phyloP scores from a whole-genome alignment of 1,140 invertebrate genomes.

The Caerostris darwini region DNA sequence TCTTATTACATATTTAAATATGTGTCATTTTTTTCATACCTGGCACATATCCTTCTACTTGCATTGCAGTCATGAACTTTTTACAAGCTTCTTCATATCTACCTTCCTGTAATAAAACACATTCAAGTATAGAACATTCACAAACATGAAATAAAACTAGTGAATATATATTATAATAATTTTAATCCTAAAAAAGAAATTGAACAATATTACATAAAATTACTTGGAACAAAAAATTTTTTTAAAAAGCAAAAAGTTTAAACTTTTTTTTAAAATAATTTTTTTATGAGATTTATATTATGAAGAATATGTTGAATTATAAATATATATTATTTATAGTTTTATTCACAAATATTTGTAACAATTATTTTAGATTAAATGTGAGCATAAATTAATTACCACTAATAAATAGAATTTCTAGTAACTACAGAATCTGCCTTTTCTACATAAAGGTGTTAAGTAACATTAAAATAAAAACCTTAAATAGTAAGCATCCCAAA shows the following conservation, averaged over 20 bases:
- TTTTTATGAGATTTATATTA: too few relatives aligned
- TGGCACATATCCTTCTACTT: constrained; percentile 93
- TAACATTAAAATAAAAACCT: constrained; percentile 84
- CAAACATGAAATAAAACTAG: neutral
- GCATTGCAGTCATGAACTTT: constrained; percentile 94
- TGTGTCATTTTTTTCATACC: constrained; percentile 80
- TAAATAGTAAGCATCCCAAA: constrained; percentile 96
- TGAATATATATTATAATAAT: neutral
- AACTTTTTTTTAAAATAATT: too few relatives aligned
- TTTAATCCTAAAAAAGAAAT: neutral
- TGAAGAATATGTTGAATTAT: too few relatives aligned
- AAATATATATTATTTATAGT: too few relatives aligned
- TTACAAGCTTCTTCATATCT: constrained; percentile 95
- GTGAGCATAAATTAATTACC: neutral
- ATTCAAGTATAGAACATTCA: neutral
- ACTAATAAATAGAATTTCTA: neutral
- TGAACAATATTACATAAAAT: neutral
- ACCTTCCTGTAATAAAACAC: constrained; percentile 64
- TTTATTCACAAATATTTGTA: neutral
- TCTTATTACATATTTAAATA: neutral
- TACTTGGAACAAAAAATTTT: neutral
- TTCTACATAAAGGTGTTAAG: neutral
- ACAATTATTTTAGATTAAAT: neutral
- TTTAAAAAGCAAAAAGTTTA: neutral
- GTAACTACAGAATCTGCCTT: neutral